These are phyloP conservation scores for Ephestia elutella DNA, from an alignment of 1,140 invertebrate genomes.

Conservation along the genomic window DNA sequence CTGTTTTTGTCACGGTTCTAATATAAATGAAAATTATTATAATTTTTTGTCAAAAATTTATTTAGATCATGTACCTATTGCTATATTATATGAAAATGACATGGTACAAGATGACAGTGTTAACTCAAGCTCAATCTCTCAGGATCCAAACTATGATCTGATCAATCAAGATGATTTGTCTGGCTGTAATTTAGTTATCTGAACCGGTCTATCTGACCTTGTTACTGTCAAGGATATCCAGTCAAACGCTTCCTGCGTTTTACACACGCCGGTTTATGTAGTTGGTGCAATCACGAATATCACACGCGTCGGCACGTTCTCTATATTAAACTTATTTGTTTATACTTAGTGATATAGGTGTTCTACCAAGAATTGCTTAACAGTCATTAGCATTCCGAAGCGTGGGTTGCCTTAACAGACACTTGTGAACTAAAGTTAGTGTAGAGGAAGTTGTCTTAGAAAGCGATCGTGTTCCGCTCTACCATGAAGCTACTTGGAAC, in stretches of 20 bases:
- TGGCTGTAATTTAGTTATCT: background rate
- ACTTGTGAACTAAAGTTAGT: slow-evolving; percentile 11
- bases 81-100: no score
- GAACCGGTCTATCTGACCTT: slow-evolving; percentile 40
- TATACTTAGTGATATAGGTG: slow-evolving; percentile 15
- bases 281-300: slow-evolving; percentile 12
- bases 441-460: slow-evolving; percentile 11
- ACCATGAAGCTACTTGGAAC: slow-evolving; percentile 44
- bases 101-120: no score
- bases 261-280: slow-evolving; percentile 18
- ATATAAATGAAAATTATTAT: no score
- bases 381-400: slow-evolving; percentile 14
- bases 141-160: no score
- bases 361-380: slow-evolving; percentile 16
- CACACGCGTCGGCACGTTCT: slow-evolving; percentile 14
- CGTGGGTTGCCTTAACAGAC: slow-evolving; percentile 14
- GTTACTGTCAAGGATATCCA: slow-evolving; percentile 62
- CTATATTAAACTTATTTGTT: slow-evolving; percentile 24
- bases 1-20: no score
- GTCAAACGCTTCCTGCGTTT: slow-evolving; percentile 46
- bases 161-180: slow-evolving; percentile 1
- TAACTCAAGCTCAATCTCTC: no score
- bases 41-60: no score
- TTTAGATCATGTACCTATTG: no score
- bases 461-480: slow-evolving; percentile 22